Evolutionary conservation across 1,140 invertebrate genomes (phyloP).

Genomic region (Dendrolimus punctatus): DNA sequence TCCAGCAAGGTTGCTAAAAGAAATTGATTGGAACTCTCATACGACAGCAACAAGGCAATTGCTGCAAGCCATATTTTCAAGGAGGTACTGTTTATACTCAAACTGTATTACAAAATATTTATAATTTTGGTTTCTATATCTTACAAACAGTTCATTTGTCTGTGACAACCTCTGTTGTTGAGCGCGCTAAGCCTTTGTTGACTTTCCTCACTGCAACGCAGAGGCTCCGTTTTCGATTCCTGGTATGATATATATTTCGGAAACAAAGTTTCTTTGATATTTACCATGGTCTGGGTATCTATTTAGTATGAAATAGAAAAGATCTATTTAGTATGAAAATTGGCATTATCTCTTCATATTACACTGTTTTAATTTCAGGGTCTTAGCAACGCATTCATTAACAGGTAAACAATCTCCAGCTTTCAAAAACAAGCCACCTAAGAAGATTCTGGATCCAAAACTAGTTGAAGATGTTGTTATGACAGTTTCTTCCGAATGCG

Average conservation of each 20-base stretch:
- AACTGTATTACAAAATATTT: background rate
- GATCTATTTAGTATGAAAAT: too few species aligned
- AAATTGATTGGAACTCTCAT: constrained; percentile 38
- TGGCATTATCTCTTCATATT: background rate
- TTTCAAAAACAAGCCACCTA: constrained; percentile 33
- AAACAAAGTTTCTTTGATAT: too few species aligned
- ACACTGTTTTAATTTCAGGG: constrained; percentile 25
- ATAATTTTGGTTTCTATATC: background rate
- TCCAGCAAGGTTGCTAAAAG: constrained; percentile 25
- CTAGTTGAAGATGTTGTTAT: constrained; percentile 54
- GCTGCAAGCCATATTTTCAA: constrained; percentile 37
- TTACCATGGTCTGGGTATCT: too few species aligned
- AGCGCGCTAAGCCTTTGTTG: too few species aligned
- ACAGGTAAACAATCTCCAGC: constrained; percentile 50
- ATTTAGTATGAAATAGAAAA: too few species aligned
- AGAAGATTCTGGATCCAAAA: constrained; percentile 42
- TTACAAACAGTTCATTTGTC: too few species aligned
- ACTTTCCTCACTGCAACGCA: too few species aligned
- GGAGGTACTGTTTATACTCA: constrained; percentile 25
- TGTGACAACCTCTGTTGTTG: too few species aligned
- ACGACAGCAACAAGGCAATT: constrained; percentile 32
- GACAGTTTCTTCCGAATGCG: constrained; percentile 44
- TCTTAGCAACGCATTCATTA: constrained; percentile 54
- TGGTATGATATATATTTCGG: too few species aligned
- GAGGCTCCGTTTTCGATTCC: too few species aligned